Evolutionary conservation across 2,113 vertebrate species (phyloP), one percentile per base, ranked within the genome.

Genomic region (Cebidichthys violaceus): DNA sequence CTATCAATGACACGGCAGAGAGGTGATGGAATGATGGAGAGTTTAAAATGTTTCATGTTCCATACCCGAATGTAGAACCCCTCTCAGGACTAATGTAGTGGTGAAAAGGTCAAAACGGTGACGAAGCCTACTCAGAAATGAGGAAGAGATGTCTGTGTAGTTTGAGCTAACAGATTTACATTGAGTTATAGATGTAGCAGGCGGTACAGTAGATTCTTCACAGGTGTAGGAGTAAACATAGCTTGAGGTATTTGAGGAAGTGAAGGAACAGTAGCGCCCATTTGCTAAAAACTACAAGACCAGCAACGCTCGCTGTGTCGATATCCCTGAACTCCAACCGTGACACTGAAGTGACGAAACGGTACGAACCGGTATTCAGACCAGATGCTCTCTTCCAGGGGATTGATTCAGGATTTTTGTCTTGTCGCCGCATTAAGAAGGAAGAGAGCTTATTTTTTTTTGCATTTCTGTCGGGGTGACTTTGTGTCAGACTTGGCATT

Each of bases 401-500:
- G 13, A n/a, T 47, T 71, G 11, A 73, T 83, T 3, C 37, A 35
- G 50, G 33, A 27, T 31, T 61, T 2, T 75, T 72, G 0, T 66
- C 45, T 74, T 75, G 55, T 47, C 57, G 67, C 66, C 59, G 9
- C n/a, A 67, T 73, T 66, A 65, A 47, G 57, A 47, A 54, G 37
- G 27, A 27, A 15, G 69, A 64, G 37, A 45, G 24, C 52, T 61
- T n/a, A n/a, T n/a, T n/a, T n/a, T n/a, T n/a, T n/a, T n/a, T 67
- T 77, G 33, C 5, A 1, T 86, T 80, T 81, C n/a, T 79, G 75
- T 81, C 62, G 61, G 64, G 66, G 47, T 72, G 77, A 76, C 76
- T 88, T 77, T 83, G 50, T 87, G 80, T 92, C 73, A 77, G 33
- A 88, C 80, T 86, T 83, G 80, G 75, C 83, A 68, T 61, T 57